Percentiles rank a stretch among this genome's conserved stretches.
Conservation (phyloP, 1,140 invertebrate species). For the Ruditapes philippinarum region DNA sequence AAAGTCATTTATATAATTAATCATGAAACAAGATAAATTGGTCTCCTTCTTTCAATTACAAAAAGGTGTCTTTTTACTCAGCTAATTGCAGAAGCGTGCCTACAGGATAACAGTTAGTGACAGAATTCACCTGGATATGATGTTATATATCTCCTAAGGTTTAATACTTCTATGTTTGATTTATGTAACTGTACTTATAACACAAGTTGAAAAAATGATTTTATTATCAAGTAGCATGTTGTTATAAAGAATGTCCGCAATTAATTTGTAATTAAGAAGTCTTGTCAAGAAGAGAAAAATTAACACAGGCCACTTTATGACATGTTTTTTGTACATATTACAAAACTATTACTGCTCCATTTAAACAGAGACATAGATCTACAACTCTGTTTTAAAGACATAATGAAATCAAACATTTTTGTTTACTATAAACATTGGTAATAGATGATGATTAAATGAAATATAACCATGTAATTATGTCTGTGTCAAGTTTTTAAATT, state of each 20-base stretch:
- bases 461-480: no score
- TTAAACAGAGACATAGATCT: no score
- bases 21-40: background rate
- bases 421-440: no score
- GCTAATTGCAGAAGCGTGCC: slow-evolving; percentile 1
- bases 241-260: background rate
- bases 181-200: slow-evolving; percentile 22
- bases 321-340: no score
- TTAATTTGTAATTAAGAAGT: background rate
- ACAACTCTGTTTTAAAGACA: no score
- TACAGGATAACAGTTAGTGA: background rate
- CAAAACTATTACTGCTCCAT: no score
- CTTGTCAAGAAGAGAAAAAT: no score
- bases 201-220: background rate
- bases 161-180: slow-evolving; percentile 3
- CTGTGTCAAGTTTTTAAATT: no score
- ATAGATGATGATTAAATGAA: no score
- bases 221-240: background rate
- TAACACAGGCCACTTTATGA: no score
- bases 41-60: background rate
- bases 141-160: background rate
- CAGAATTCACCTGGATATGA: background rate
- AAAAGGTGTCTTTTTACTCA: background rate
- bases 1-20: background rate
- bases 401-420: no score